phyloP scores from a whole-genome alignment of 2,888 invertebrate species.

The Aphidius colemani region DNA sequence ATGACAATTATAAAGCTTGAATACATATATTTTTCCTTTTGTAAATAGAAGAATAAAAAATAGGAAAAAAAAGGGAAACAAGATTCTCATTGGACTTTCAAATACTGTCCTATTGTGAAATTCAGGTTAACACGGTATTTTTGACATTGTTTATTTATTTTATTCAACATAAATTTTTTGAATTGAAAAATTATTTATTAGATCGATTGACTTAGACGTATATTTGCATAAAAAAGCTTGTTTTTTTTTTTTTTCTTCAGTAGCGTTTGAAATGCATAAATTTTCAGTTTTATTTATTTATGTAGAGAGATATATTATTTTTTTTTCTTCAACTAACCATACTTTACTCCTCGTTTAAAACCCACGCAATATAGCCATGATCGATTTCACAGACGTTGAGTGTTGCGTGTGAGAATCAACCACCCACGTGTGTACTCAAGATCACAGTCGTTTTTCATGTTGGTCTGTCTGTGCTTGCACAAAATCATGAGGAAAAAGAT shows the following conservation, averaged over 20 bases:
- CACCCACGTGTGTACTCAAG: background rate
- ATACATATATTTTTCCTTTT: too few species aligned
- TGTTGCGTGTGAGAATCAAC: slow-evolving; percentile 14
- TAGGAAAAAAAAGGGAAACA: background rate
- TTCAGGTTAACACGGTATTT: too few species aligned
- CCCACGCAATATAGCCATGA: slow-evolving; percentile 31
- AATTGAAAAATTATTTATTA: background rate
- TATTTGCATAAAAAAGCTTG: background rate
- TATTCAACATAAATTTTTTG: background rate
- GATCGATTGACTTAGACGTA: too few species aligned
- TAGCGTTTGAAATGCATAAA: slow-evolving; percentile 1
- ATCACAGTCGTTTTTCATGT: background rate
- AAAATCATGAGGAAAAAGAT: background rate
- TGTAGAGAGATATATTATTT: background rate
- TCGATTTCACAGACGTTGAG: slow-evolving; percentile 31
- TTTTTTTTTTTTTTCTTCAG: background rate
- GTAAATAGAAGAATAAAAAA: background rate
- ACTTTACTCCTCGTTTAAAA: slow-evolving; percentile 30
- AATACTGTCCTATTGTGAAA: too few species aligned
- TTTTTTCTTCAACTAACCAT: background rate
- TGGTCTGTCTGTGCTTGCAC: background rate
- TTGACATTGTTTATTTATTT: too few species aligned
- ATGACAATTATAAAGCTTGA: background rate
- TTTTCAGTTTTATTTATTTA: too few species aligned
- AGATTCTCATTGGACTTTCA: too few species aligned